Conservation (phyloP, 2,113 vertebrate genomes). For the Callorhinus ursinus region DNA sequence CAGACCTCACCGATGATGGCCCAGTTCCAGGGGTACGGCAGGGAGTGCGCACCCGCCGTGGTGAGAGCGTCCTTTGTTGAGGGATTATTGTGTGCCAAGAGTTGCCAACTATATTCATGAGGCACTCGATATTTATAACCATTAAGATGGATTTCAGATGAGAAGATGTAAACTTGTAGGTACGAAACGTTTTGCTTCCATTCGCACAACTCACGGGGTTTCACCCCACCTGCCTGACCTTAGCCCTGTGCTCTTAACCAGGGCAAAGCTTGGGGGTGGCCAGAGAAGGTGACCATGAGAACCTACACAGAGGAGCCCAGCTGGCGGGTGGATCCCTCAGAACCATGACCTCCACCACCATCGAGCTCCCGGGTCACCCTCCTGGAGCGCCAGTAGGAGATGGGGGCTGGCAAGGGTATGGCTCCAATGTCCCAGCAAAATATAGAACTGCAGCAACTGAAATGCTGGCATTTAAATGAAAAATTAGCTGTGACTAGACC, state of each 20-base stretch:
- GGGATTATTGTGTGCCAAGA: fast-evolving
- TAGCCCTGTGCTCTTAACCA: neutral
- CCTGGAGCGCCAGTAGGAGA: neutral
- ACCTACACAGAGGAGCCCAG: neutral
- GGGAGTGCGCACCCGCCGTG: fast-evolving
- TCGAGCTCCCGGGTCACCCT: neutral
- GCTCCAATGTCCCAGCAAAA: neutral
- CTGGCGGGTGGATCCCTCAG: neutral
- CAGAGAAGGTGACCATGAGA: neutral
- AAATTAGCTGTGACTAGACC: neutral
- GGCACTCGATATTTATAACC: neutral
- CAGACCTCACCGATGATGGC: neutral
- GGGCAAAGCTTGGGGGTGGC: neutral
- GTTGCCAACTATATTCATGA: fast-evolving
- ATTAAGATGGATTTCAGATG: too few species aligned
- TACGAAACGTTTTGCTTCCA: neutral
- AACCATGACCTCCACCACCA: too few species aligned
- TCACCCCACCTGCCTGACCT: fast-evolving
- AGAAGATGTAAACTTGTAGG: too few species aligned
- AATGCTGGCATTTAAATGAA: neutral
- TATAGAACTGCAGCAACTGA: neutral
- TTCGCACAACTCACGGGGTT: neutral
- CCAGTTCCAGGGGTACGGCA: neutral
- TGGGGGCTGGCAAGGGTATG: neutral
- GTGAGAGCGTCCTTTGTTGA: neutral